These are phyloP conservation scores for Homarus americanus DNA, from an alignment of 1,140 invertebrate species.

Conservation along the genomic window DNA sequence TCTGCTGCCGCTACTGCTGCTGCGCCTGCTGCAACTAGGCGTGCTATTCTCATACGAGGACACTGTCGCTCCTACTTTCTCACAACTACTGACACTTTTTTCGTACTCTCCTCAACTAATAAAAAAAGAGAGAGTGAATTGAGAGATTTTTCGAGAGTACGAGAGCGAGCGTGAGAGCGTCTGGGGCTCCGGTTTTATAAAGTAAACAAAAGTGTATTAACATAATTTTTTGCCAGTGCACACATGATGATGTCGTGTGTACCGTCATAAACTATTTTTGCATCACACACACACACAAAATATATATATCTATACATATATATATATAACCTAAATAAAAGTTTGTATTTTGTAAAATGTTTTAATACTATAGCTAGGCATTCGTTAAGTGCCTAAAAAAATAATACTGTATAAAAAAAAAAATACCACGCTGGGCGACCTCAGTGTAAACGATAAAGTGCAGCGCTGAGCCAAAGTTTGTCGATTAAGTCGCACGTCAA, in stretches of 20 bases:
- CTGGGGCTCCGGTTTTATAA: not conserved
- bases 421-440: not conserved
- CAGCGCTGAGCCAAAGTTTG: not conserved
- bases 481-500: not conserved
- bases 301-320: not conserved
- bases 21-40: not conserved
- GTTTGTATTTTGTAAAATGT: constrained; percentile 1
- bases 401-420: too few relatives aligned
- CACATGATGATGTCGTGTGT: not conserved
- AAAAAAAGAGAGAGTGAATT: not conserved
- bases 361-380: not conserved
- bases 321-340: not conserved
- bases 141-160: not conserved
- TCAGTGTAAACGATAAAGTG: not conserved
- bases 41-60: too few relatives aligned
- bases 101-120: not conserved
- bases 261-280: not conserved
- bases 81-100: not conserved
- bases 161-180: not conserved
- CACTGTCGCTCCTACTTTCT: not conserved
- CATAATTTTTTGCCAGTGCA: not conserved
- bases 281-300: not conserved
- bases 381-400: too few relatives aligned
- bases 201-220: not conserved
- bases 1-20: not conserved